Conservation (phyloP, 2,113 vertebrate genomes). For the Odocoileus virginianus region DNA sequence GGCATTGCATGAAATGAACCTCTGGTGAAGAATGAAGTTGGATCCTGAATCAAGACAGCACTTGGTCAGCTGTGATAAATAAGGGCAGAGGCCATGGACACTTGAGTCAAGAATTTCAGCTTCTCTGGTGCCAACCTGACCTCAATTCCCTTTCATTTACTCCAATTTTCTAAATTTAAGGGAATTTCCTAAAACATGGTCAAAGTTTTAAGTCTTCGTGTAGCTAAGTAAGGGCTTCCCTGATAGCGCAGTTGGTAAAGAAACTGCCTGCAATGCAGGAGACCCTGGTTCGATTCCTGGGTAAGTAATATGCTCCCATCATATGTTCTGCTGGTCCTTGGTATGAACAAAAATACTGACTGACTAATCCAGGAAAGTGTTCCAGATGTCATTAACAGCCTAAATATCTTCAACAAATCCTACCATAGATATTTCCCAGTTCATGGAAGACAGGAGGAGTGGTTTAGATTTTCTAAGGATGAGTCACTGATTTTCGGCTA, state of each 20-base stretch:
- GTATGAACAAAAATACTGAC: neutral
- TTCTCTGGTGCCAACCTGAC: neutral
- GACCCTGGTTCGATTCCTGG: rapidly evolving
- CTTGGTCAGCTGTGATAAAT: rapidly evolving
- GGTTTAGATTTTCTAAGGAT: neutral
- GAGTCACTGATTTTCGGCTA: rapidly evolving
- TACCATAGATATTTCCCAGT: rapidly evolving
- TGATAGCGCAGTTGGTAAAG: neutral
- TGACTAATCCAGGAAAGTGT: too few relatives aligned
- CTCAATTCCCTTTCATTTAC: neutral
- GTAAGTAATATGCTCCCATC: neutral
- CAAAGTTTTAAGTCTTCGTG: neutral
- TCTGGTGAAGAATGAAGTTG: rapidly evolving
- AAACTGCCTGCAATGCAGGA: neutral
- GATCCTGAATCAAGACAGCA: rapidly evolving
- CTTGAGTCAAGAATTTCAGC: neutral
- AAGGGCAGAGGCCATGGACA: rapidly evolving
- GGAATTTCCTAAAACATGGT: neutral
- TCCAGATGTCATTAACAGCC: neutral
- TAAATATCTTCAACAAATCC: neutral
- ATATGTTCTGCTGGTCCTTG: neutral
- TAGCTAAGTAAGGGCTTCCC: neutral
- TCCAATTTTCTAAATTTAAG: neutral
- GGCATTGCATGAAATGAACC: rapidly evolving
- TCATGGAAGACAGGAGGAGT: rapidly evolving